Percentiles rank a stretch among this genome's conserved stretches.
Conservation (phyloP, 2,888 invertebrate species). For the Linnaemya vulpina region DNA sequence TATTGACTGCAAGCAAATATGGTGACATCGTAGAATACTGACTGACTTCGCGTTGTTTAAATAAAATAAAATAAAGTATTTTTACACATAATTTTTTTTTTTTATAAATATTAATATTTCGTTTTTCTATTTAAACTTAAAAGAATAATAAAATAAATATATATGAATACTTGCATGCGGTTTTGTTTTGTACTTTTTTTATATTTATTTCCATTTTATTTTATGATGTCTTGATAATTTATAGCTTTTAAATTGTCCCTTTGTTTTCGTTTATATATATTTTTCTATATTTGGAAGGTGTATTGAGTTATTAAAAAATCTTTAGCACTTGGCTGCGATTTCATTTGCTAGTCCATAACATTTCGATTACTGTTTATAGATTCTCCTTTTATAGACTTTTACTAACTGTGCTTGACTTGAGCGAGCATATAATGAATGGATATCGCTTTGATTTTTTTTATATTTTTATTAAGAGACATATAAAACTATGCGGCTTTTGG, state of each 20-base stretch:
- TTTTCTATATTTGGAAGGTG: slow-evolving; percentile 54
- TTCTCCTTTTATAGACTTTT: slow-evolving; percentile 54
- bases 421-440: not conserved
- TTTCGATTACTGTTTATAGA: slow-evolving; percentile 28
- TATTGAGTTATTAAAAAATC: slow-evolving; percentile 41
- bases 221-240: slow-evolving; percentile 62
- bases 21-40: slow-evolving; percentile 61
- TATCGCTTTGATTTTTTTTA: too few relatives aligned
- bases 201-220: slow-evolving; percentile 57
- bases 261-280: slow-evolving; percentile 39
- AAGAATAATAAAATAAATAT: slow-evolving; percentile 44
- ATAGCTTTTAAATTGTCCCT: slow-evolving; percentile 66
- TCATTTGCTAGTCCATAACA: slow-evolving; percentile 10
- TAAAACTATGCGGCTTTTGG: slow-evolving; percentile 16
- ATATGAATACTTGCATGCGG: not conserved
- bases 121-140: slow-evolving; percentile 38
- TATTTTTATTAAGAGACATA: slow-evolving; percentile 15
- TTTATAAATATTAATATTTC: slow-evolving; percentile 28
- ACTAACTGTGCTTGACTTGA: slow-evolving; percentile 33
- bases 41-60: slow-evolving; percentile 49
- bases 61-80: slow-evolving; percentile 32
- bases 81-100: slow-evolving; percentile 5
- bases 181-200: not conserved
- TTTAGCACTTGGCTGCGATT: slow-evolving; percentile 16
- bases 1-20: slow-evolving; percentile 61